Evolutionary conservation across 2,888 invertebrate genomes (phyloP).

Genomic region (Sisyra terminalis): DNA sequence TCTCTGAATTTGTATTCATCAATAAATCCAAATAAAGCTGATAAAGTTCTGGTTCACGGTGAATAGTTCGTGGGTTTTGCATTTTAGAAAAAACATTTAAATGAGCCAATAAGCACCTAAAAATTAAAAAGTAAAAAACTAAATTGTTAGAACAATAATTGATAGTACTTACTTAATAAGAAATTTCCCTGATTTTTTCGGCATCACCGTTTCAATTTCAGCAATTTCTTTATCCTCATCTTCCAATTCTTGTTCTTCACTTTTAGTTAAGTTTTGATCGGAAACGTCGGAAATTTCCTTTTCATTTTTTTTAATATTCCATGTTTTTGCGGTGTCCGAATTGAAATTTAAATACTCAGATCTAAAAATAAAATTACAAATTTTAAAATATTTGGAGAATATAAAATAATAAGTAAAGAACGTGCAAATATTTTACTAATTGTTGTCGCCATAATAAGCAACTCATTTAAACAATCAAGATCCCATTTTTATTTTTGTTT

Average conservation of each 20-base stretch:
- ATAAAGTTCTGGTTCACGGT: constrained; percentile 56
- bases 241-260: constrained; percentile 23
- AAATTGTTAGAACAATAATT: constrained; percentile 5
- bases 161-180: constrained; percentile 10
- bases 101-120: constrained; percentile 39
- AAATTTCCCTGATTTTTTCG: constrained; percentile 12
- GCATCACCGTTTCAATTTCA: constrained; percentile 22
- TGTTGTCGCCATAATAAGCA: no score
- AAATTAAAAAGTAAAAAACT: constrained; percentile 18
- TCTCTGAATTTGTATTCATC: constrained; percentile 53
- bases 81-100: constrained; percentile 64
- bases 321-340: constrained; percentile 35
- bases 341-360: constrained; percentile 42
- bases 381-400: no score
- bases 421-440: no score
- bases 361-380: constrained; percentile 18
- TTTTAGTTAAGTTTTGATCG: constrained; percentile 22
- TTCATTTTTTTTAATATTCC: constrained; percentile 32
- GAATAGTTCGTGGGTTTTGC: constrained; percentile 63
- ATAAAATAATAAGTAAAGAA: no score
- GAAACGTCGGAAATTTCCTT: neutral
- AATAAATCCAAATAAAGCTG: constrained; percentile 66
- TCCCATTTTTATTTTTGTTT: no score
- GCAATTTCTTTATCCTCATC: constrained; percentile 24
- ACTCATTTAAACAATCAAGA: no score